phyloP scores from a whole-genome alignment of 2,888 invertebrate species.

The Orthosia gracilis region DNA sequence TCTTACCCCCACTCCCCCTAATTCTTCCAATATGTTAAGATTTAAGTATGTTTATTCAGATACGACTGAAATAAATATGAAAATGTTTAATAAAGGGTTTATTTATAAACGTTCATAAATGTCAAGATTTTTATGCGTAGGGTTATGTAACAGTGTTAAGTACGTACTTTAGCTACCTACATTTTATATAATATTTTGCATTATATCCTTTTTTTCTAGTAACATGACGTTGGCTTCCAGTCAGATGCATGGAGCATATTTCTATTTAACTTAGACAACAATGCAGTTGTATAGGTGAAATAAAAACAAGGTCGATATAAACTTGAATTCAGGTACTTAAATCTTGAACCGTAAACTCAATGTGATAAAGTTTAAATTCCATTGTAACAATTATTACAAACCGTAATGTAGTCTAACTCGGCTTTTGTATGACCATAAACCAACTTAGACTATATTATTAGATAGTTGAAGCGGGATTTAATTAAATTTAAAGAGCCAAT shows the following conservation, averaged over 20 bases:
- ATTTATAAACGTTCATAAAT: constrained; percentile 11
- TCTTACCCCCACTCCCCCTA: no score
- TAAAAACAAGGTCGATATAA: not conserved
- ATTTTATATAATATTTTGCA: constrained; percentile 6
- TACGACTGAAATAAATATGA: constrained; percentile 13
- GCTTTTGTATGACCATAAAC: not conserved
- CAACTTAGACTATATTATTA: not conserved
- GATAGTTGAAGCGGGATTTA: not conserved
- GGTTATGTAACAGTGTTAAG: not conserved
- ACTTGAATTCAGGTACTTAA: constrained; percentile 13
- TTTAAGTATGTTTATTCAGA: constrained; percentile 28
- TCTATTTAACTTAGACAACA: not conserved
- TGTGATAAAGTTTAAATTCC: not conserved
- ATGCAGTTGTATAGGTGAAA: constrained; percentile 4
- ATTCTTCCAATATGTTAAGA: constrained; percentile 30
- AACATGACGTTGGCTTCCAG: not conserved
- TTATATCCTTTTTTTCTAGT: not conserved
- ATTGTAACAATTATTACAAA: not conserved
- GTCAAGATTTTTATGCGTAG: constrained; percentile 5
- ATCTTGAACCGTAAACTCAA: not conserved
- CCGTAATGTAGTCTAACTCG: not conserved
- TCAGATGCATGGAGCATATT: not conserved
- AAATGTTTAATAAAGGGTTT: constrained; percentile 14
- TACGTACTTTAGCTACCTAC: not conserved
- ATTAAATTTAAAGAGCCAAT: not conserved